Base-by-base conservation (phyloP, 2,888 invertebrate genomes). In the Phoronis australis region DNA sequence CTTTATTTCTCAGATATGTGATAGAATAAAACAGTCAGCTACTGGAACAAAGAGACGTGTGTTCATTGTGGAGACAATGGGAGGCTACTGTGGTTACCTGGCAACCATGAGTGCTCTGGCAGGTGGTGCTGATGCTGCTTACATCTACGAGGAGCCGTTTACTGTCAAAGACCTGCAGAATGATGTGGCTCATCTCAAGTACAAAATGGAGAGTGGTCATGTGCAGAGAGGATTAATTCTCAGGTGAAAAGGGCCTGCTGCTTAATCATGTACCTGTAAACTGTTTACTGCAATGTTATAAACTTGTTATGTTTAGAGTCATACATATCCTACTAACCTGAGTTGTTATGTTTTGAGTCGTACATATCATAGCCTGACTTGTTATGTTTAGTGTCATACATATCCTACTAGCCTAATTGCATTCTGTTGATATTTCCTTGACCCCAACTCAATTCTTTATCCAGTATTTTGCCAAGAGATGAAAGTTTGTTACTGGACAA, bases 111-210 rank as follows among this genome's bases (percentile, higher is more conserved):
- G 95, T 64, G 97, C 91, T 77, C 75, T 99, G 55, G 96, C 97
- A 4, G 95, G 96, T 46, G 99, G 99, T 24, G 95, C 99, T 0
- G 99, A 99, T 80, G 97, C 96, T 39, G 97, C 99, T 0, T 99
- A 99, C 71, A 99, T 99, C 64, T 95, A 86, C 75, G 99, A 99
- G 56, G 80, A 81, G 53, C 88, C 89, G 67, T 90, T 93, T 78
- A 87, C 87, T 21, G 93, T 96, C 65, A 90, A 91, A 74, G 93
- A 95, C 73, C 79, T 96, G 49, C 61, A 74, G 74, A 65, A 63
- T 50, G 74, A 75, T 59, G 74, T 74, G 1, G 55, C 56, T 69
- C 94, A 96, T 71, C 89, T 96, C 87, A 91, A 92, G 21, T 88
- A 91, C 1, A 97, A 97, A 79, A 97, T 96, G 90, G 87, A 65